Conservation (phyloP, 2,888 invertebrate genomes). For the Lutraria lutraria region DNA sequence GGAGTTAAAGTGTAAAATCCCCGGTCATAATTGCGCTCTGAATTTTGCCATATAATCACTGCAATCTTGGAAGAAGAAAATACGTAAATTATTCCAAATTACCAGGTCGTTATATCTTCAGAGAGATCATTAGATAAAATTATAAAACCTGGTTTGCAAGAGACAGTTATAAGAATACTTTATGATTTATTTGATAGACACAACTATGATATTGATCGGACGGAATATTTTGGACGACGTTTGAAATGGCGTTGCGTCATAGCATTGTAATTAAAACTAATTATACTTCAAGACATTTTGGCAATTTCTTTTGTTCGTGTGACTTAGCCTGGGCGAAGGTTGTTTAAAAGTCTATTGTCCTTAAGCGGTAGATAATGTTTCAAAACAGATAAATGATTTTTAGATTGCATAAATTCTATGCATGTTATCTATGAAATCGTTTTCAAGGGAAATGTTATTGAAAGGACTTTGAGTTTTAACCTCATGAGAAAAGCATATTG, state of each 20-base stretch:
- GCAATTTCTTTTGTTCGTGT: conserved; percentile 33
- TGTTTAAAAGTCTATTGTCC: not conserved
- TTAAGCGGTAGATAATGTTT: not conserved
- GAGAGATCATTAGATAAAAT: conserved; percentile 64
- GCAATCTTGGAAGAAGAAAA: conserved; percentile 51
- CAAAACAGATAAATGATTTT: not conserved
- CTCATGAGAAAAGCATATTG: not conserved
- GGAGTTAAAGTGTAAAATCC: conserved; percentile 60
- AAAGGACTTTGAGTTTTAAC: not conserved
- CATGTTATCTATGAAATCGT: not conserved
- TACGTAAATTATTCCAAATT: conserved; percentile 68
- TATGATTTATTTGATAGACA: conserved; percentile 66
- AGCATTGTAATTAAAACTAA: conserved; percentile 34
- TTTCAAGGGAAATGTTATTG: not conserved
- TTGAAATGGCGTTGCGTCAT: conserved; percentile 54
- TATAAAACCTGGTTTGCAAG: conserved; percentile 53
- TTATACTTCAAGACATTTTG: conserved; percentile 38
- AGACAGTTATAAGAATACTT: conserved; percentile 57
- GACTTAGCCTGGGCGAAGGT: conserved; percentile 7
- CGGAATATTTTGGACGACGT: conserved; percentile 35
- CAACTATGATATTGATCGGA: conserved; percentile 59
- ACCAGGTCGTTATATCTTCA: conserved; percentile 58
- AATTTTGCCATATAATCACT: conserved; percentile 51
- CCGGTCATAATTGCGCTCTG: conserved; percentile 12
- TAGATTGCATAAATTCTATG: not conserved